Percentiles rank a stretch among this genome's conserved stretches.
These are phyloP conservation scores for Drosophila monieri DNA, from an alignment of 2,888 invertebrate genomes.

Conservation along the genomic window DNA sequence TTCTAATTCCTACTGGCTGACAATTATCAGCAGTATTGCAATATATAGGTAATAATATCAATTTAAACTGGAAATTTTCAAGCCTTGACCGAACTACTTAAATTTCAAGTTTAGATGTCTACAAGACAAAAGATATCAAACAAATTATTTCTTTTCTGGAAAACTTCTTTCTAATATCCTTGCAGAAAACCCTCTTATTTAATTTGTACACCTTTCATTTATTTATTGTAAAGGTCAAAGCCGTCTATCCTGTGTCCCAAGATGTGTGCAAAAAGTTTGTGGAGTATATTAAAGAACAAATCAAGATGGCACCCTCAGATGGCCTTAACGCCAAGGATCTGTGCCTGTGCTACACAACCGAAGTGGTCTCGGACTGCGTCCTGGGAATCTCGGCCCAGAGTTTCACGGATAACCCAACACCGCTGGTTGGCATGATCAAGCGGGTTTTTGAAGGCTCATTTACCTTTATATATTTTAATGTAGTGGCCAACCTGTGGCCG, in stretches of 20 bases:
- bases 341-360: constrained; percentile 82
- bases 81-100: too few relatives aligned
- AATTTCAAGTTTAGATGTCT: too few relatives aligned
- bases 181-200: too few relatives aligned
- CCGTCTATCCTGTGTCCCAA: constrained; percentile 84
- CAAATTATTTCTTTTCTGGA: too few relatives aligned
- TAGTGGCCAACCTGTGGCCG: constrained; percentile 73
- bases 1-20: too few relatives aligned
- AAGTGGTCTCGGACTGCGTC: constrained; percentile 84
- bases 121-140: too few relatives aligned
- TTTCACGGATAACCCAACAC: constrained; percentile 75
- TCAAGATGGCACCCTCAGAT: constrained; percentile 62
- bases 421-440: constrained; percentile 75
- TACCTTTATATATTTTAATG: constrained; percentile 53
- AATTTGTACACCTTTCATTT: too few relatives aligned
- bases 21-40: too few relatives aligned
- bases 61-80: too few relatives aligned
- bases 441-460: constrained; percentile 77
- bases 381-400: constrained; percentile 83
- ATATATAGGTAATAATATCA: too few relatives aligned
- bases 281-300: constrained; percentile 81
- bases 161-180: too few relatives aligned
- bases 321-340: constrained; percentile 83
- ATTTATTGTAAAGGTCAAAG: constrained; percentile 67
- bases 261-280: constrained; percentile 83